phyloP scores from a whole-genome alignment of 2,888 invertebrate genomes.

The Argyresthia goedartella region DNA sequence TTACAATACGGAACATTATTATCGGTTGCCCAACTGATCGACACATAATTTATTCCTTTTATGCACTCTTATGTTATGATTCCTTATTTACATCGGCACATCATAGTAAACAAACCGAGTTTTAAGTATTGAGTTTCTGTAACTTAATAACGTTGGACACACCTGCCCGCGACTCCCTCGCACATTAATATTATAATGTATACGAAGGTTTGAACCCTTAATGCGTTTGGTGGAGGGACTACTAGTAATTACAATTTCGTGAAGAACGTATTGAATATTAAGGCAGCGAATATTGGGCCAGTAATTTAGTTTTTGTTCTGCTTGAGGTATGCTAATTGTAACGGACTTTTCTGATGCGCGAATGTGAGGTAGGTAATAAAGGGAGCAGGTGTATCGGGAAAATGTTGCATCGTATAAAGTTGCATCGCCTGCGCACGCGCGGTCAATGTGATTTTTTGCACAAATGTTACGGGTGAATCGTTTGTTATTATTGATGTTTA shows the following conservation, averaged over 20 bases:
- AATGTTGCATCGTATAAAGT: background rate
- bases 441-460: too few relatives aligned
- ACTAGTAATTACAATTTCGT: slow-evolving; percentile 61
- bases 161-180: slow-evolving; percentile 45
- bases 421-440: too few relatives aligned
- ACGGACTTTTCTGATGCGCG: slow-evolving; percentile 6
- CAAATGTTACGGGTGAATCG: too few relatives aligned
- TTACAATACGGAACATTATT: too few relatives aligned
- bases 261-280: slow-evolving; percentile 64
- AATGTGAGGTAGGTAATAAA: too few relatives aligned
- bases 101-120: slow-evolving; percentile 40
- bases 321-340: slow-evolving; percentile 46
- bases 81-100: slow-evolving; percentile 35
- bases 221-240: slow-evolving; percentile 51
- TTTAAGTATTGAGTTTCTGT: slow-evolving; percentile 39
- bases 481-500: too few relatives aligned
- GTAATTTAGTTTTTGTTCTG: slow-evolving; percentile 49
- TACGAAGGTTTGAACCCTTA: slow-evolving; percentile 46
- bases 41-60: too few relatives aligned
- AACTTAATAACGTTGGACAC: slow-evolving; percentile 52
- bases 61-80: slow-evolving; percentile 20
- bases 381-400: slow-evolving; percentile 1
- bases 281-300: slow-evolving; percentile 32
- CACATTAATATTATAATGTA: slow-evolving; percentile 56
- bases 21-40: too few relatives aligned